Evolutionary conservation across 2,113 vertebrate species (phyloP), one percentile per base, ranked within the genome.

Genomic region (Tympanuchus pallidicinctus): DNA sequence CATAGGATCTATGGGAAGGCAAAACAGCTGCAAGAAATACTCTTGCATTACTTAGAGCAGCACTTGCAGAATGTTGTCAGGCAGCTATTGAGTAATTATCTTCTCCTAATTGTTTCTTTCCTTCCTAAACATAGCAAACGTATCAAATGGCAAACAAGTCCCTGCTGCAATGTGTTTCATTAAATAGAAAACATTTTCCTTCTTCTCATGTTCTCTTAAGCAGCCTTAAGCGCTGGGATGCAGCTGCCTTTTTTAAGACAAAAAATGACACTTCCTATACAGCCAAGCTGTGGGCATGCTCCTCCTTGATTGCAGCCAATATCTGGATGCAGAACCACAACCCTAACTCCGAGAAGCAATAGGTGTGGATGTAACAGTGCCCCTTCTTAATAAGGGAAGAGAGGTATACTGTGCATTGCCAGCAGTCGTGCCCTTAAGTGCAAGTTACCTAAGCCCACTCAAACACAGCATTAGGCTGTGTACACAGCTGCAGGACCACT

Each of bases 101-200:
- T 12, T 65, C 40, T 36, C 73, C 76, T 42, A 66, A 64, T 14
- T 48, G n/a, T 70, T 89, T 78, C 48, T 56, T 84, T 87, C 81
- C 36, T 54, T 59, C 36, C 50, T 22, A 67, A 82, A 89, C 1
- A 30, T 32, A 42, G 87, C 40, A 63, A 50, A 67, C 8, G 19
- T 3, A 79, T 61, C 80, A 45, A 77, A 75, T 3, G 13, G 61
- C 65, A 89, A 93, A 34, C 43, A 17, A 1, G 21, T 20, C 73
- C 86, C 79, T 54, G 61, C 22, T 92, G 71, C 54, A 56, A 27
- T 74, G 48, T 32, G 38, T 64, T 95, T 82, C 73, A 86, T 88
- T 66, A 59, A 85, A 77, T 4, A 82, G 59, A 61, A 93, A 76
- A 34, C 28, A 15, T 85, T 60, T 71, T 64, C 64, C 72, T 4